Percentiles rank a stretch among this genome's conserved stretches.
Evolutionary conservation across 2,888 invertebrate species (phyloP).

Genomic region (Pandemis cinnamomeana): DNA sequence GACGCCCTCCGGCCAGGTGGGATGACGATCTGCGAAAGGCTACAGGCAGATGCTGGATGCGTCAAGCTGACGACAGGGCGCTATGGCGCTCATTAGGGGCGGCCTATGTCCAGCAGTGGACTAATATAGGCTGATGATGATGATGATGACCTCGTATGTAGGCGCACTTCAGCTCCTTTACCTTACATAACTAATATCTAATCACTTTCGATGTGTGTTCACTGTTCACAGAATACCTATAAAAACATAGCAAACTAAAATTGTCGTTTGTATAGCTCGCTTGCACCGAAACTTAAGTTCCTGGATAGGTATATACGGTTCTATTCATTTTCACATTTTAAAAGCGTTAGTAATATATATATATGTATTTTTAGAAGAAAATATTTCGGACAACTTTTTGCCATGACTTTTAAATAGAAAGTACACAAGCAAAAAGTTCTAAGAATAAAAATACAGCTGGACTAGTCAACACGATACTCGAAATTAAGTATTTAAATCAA

Average conservation of each 20-base stretch:
- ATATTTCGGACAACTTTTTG: neutral
- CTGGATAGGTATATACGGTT: slow-evolving; percentile 9
- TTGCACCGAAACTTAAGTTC: slow-evolving; percentile 29
- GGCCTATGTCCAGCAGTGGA: too few relatives aligned
- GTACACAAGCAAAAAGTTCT: neutral
- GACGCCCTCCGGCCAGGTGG: too few relatives aligned
- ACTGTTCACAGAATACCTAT: too few relatives aligned
- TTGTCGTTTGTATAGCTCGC: neutral
- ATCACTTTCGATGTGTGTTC: neutral
- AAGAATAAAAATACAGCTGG: neutral
- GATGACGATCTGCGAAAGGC: too few relatives aligned
- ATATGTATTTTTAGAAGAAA: slow-evolving; percentile 13
- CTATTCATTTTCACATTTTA: slow-evolving; percentile 11
- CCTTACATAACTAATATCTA: neutral
- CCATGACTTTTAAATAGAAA: neutral
- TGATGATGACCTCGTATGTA: too few relatives aligned
- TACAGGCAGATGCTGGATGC: too few relatives aligned
- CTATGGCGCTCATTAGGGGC: too few relatives aligned
- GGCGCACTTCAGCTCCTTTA: too few relatives aligned
- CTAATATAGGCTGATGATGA: too few relatives aligned
- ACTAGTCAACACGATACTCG: too few relatives aligned
- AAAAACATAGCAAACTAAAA: neutral
- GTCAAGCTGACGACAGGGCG: too few relatives aligned
- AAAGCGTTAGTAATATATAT: neutral
- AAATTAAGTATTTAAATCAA: neutral